Evolutionary conservation across 1,140 invertebrate species (phyloP).

Genomic region (Melanaphis sacchari): DNA sequence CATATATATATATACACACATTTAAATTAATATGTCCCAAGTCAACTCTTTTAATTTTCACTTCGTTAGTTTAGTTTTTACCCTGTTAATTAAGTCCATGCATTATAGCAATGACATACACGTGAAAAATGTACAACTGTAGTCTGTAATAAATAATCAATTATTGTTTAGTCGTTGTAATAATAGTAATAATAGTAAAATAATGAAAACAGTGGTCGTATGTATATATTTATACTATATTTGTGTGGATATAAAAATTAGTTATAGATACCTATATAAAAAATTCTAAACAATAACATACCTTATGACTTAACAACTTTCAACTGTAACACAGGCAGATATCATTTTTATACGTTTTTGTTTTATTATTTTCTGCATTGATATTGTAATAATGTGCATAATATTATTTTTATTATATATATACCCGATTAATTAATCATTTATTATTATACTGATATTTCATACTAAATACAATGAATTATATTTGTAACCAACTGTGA

Average conservation of each 20-base stretch:
- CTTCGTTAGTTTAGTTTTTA: neutral
- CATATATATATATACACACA: neutral
- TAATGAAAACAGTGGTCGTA: neutral
- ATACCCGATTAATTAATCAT: too few species aligned
- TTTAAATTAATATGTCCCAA: neutral
- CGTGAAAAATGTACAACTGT: neutral
- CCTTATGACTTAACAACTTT: neutral
- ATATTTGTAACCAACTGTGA: neutral
- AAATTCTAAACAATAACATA: neutral
- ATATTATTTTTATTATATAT: too few species aligned
- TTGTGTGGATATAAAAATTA: neutral
- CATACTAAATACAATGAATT: neutral
- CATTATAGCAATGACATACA: neutral
- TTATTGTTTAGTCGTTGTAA: neutral
- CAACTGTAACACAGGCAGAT: neutral
- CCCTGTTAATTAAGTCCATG: neutral
- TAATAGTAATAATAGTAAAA: neutral
- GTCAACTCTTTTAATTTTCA: neutral
- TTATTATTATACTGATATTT: neutral
- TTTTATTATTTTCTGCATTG: neutral
- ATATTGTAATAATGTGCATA: neutral
- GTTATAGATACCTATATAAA: neutral
- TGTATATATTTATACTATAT: neutral
- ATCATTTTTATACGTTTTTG: neutral
- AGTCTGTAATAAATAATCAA: slow-evolving; percentile 3